Conservation (phyloP, 2,797 vertebrate genomes). For the Selene dorsalis region DNA sequence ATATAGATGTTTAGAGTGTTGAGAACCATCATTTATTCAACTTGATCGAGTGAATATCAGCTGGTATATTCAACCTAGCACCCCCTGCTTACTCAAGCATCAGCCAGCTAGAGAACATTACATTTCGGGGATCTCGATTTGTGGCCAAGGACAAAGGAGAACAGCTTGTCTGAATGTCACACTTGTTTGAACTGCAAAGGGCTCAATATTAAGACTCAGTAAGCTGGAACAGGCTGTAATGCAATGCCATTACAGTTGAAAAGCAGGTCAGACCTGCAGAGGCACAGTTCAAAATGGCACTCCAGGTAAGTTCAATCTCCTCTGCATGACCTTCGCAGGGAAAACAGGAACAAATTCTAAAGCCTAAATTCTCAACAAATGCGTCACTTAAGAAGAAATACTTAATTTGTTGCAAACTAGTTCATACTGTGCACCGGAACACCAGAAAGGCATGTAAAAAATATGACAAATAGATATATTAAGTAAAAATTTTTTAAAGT, state of each 20-base stretch:
- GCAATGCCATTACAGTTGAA: slow-evolving; percentile 75
- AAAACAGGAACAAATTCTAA: slow-evolving; percentile 37
- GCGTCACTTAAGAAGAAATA: background rate
- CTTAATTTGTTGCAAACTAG: background rate
- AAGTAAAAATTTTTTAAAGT: no score
- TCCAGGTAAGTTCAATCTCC: slow-evolving; percentile 52
- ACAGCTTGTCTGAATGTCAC: slow-evolving; percentile 79
- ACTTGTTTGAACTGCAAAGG: slow-evolving; percentile 81
- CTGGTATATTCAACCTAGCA: slow-evolving; percentile 39
- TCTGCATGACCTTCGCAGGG: slow-evolving; percentile 58
- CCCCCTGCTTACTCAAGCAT: slow-evolving; percentile 52
- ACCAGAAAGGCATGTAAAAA: no score
- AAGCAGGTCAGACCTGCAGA: slow-evolving; percentile 73
- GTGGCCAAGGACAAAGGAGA: slow-evolving; percentile 79
- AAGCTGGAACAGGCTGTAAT: slow-evolving; percentile 84
- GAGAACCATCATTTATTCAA: slow-evolving; percentile 47
- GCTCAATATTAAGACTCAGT: slow-evolving; percentile 83
- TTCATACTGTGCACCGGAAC: no score
- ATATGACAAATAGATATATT: no score
- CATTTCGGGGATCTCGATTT: slow-evolving; percentile 66
- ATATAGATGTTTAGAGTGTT: slow-evolving; percentile 9
- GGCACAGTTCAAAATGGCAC: slow-evolving; percentile 71
- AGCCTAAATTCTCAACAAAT: slow-evolving; percentile 9
- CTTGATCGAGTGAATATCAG: slow-evolving; percentile 51
- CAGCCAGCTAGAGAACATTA: slow-evolving; percentile 56